Evolutionary conservation across 2,888 invertebrate genomes (phyloP).

Genomic region (Gymnoscelis rufifasciata): DNA sequence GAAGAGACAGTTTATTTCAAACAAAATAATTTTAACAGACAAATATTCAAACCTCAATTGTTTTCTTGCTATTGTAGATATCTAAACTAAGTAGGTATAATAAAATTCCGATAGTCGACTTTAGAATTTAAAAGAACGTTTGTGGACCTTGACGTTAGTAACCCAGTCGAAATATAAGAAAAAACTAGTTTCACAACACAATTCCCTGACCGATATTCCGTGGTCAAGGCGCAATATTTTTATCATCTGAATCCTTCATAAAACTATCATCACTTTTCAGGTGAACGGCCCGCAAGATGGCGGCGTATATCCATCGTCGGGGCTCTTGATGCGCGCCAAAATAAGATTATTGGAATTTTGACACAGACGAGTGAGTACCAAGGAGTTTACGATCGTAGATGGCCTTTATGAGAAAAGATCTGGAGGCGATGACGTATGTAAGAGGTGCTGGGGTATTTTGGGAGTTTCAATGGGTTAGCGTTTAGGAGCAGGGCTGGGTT

Average conservation of each 20-base stretch:
- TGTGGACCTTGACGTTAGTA: not conserved
- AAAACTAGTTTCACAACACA: slow-evolving; percentile 1
- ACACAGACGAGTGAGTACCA: slow-evolving; percentile 60
- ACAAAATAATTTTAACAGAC: no score
- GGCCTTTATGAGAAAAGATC: slow-evolving; percentile 40
- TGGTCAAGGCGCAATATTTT: slow-evolving; percentile 71
- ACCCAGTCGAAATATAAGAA: not conserved
- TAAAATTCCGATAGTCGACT: no score
- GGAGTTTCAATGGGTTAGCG: slow-evolving; percentile 36
- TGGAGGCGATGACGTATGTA: slow-evolving; percentile 63
- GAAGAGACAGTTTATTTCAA: no score
- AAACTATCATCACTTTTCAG: slow-evolving; percentile 69
- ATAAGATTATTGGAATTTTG: slow-evolving; percentile 77
- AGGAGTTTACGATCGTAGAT: slow-evolving; percentile 61
- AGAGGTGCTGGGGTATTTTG: slow-evolving; percentile 59
- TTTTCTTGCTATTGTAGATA: no score
- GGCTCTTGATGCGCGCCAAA: slow-evolving; percentile 76
- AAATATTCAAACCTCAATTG: no score
- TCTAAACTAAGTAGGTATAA: no score
- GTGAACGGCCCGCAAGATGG: slow-evolving; percentile 75
- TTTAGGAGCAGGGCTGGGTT: slow-evolving; percentile 11
- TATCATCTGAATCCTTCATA: slow-evolving; percentile 61
- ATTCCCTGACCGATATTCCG: slow-evolving; percentile 43
- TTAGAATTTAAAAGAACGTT: no score
- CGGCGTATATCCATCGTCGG: slow-evolving; percentile 72